Evolutionary conservation across 2,797 vertebrate species (phyloP), one percentile per base, ranked within the genome.

Genomic region (Crypturellus tataupa): DNA sequence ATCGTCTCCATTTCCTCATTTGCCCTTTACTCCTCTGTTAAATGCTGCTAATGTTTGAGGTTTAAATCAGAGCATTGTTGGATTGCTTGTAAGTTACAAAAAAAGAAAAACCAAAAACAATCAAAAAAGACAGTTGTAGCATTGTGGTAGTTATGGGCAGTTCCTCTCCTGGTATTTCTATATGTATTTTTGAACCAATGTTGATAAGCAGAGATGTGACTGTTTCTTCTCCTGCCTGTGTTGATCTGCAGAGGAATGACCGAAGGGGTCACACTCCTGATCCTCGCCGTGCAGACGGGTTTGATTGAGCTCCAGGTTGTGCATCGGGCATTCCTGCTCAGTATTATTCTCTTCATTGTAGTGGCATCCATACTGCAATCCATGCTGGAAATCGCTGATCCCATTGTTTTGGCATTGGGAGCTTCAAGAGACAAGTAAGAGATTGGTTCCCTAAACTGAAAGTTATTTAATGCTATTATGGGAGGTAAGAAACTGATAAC

Each of bases 261-360:
- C 0, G 99, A 99, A 97, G 99, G 98, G 90, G 99, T 99, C 94
- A 99, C 99, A 1, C 97, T 99, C 86, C 97, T 99, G 83, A 99
- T 99, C 97, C 98, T 99, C 65, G 99, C 99, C 1, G 99, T 99
- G 44, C 99, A 99, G 97, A 99, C 99, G 1, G 99, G 99, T 58
- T 98, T 99, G 88, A 99, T 99, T 75, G 99, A 99, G 94, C 98
- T 99, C 56, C 99, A 99, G 97, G 99, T 99, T 47, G 99, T 99
- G 83, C 99, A 99, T 94, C 97, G 99, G 95, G 99, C 99, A 1
- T 99, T 99, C 97, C 98, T 99, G 68, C 99, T 99, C 92, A 99
- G 99, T 96, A 99, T 99, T 96, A 99, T 99, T 97, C 99, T 99
- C 93, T 99, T 99, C 97, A 99, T 99, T 47, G 99, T 99, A 40